Evolutionary conservation across 2,797 vertebrate genomes (phyloP).

Genomic region (Cynodonichthys magdalenae): DNA sequence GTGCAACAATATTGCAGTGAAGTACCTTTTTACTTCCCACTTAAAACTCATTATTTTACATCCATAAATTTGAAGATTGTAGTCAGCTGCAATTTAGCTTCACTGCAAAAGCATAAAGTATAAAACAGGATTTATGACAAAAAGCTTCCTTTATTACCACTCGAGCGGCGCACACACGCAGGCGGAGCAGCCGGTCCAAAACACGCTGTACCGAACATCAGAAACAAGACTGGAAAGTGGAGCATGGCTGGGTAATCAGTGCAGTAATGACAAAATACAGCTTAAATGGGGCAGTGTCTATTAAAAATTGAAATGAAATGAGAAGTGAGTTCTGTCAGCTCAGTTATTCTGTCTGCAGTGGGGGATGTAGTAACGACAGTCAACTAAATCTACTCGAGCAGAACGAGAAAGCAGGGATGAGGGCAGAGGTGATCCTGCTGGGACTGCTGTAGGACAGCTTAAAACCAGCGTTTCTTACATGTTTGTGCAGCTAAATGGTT

Average conservation of each 20-base stretch:
- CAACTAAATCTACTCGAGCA: conserved; percentile 36
- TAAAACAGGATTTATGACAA: conserved; percentile 66
- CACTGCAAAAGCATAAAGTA: conserved; percentile 41
- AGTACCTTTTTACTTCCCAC: conserved; percentile 64
- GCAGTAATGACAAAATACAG: conserved; percentile 42
- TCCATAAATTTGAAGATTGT: conserved; percentile 67
- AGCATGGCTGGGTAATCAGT: conserved; percentile 28
- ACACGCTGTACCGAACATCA: conserved; percentile 7
- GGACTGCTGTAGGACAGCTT: conserved; percentile 3
- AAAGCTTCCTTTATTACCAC: conserved; percentile 67
- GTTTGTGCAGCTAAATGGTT: neutral
- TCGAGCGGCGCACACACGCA: conserved; percentile 26
- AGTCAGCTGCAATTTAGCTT: conserved; percentile 53
- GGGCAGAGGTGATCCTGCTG: conserved; percentile 28
- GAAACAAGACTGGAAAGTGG: conserved; percentile 24
- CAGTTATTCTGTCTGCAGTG: conserved; percentile 47
- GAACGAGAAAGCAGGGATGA: conserved; percentile 21
- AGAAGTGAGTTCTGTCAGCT: conserved; percentile 43
- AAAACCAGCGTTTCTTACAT: neutral
- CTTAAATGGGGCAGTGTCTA: conserved; percentile 44
- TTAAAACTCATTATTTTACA: conserved; percentile 70
- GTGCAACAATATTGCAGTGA: conserved; percentile 71
- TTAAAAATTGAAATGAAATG: conserved; percentile 54
- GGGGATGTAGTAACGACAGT: conserved; percentile 34
- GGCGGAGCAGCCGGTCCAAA: conserved; percentile 12